Conservation (phyloP, 2,797 vertebrate genomes). For the Sciurus vulgaris region DNA sequence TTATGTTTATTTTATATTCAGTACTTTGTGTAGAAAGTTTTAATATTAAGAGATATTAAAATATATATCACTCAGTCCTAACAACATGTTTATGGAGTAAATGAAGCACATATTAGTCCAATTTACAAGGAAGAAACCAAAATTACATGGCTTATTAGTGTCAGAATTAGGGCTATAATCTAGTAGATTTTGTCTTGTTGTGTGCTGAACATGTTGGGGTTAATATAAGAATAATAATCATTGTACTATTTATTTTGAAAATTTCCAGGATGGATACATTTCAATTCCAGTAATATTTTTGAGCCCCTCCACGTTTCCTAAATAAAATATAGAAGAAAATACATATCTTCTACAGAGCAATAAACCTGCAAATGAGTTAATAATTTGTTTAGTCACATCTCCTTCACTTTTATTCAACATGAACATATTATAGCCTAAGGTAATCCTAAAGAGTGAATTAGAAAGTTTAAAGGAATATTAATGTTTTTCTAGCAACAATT, state of each 20-base stretch:
- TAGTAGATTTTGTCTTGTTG: background rate
- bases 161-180: background rate
- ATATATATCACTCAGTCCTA: background rate
- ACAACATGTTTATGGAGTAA: background rate
- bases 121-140: background rate
- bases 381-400: constrained; percentile 9
- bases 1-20: background rate
- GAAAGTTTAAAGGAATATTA: background rate
- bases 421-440: background rate
- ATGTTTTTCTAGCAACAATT: background rate
- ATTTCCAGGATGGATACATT: background rate
- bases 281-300: background rate
- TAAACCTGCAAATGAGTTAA: background rate
- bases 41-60: background rate
- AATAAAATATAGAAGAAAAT: background rate
- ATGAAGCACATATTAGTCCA: background rate
- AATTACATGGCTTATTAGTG: background rate
- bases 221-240: background rate
- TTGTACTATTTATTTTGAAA: background rate
- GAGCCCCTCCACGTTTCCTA: background rate
- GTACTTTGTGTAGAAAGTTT: background rate
- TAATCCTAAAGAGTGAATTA: constrained; percentile 27
- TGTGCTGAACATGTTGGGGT: background rate
- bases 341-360: background rate
- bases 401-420: constrained; percentile 33